These are phyloP conservation scores for Tubiluchus corallicola DNA, from an alignment of 2,888 invertebrate species.

Conservation along the genomic window DNA sequence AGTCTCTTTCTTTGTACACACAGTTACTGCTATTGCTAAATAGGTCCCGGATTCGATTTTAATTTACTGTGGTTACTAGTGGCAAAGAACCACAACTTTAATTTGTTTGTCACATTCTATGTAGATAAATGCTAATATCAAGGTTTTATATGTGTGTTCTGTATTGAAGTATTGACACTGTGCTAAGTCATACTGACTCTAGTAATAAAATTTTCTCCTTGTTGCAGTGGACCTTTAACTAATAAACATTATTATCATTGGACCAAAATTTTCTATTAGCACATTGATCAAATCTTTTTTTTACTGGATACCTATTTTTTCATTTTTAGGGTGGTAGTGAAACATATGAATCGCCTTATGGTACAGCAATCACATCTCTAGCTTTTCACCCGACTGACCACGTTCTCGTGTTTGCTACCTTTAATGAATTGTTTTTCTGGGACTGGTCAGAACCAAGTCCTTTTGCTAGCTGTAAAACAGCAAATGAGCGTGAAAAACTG, in stretches of 20 bases:
- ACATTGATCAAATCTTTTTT: not conserved
- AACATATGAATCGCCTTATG: constrained; percentile 50
- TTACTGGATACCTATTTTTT: too few species aligned
- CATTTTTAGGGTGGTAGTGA: constrained; percentile 61
- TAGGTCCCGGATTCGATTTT: not conserved
- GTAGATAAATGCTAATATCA: too few species aligned
- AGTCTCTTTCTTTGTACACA: constrained; percentile 19
- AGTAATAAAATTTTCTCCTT: too few species aligned
- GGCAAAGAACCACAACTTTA: too few species aligned
- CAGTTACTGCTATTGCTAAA: constrained; percentile 5
- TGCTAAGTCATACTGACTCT: too few species aligned
- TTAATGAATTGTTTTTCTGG: constrained; percentile 69
- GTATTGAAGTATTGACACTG: too few species aligned
- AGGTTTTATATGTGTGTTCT: too few species aligned
- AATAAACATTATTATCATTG: constrained; percentile 17
- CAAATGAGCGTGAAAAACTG: constrained; percentile 57
- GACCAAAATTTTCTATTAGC: not conserved
- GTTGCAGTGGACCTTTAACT: constrained; percentile 4
- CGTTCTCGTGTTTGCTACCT: constrained; percentile 63
- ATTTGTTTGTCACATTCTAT: too few species aligned
- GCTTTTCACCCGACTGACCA: constrained; percentile 68
- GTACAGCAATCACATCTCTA: constrained; percentile 59
- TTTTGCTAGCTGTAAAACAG: constrained; percentile 53
- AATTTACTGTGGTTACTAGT: not conserved
- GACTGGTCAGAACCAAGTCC: constrained; percentile 56